Conservation (phyloP, 2,797 vertebrate genomes). For the Oreonectes daqikongensis region DNA sequence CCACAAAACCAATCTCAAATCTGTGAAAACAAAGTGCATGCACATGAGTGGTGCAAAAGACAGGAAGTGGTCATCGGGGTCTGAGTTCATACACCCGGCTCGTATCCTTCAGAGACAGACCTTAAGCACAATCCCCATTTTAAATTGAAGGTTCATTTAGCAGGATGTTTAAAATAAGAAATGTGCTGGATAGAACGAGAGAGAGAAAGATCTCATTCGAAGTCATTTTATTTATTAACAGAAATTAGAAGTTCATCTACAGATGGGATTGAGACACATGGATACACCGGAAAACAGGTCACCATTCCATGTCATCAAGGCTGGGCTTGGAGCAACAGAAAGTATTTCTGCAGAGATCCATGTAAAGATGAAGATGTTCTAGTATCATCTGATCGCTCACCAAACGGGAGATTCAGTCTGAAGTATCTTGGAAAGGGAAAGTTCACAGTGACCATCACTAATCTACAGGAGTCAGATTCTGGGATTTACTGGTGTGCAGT, state of each 20-base stretch:
- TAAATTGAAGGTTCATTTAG: too few relatives aligned
- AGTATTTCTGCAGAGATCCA: conserved; percentile 46
- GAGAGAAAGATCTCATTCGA: neutral
- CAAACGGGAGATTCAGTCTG: conserved; percentile 12
- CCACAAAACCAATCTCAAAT: too few relatives aligned
- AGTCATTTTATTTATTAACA: neutral
- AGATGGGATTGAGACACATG: neutral
- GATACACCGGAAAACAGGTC: conserved; percentile 10
- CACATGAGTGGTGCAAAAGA: too few relatives aligned
- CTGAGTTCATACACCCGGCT: too few relatives aligned
- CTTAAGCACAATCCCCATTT: too few relatives aligned
- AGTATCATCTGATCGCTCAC: neutral
- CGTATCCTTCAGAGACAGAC: too few relatives aligned
- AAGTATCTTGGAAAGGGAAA: neutral
- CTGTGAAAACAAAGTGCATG: too few relatives aligned
- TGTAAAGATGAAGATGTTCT: neutral
- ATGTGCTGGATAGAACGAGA: neutral
- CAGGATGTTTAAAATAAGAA: too few relatives aligned
- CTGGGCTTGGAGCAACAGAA: conserved; percentile 1
- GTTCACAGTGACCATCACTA: conserved; percentile 34
- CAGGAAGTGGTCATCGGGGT: too few relatives aligned
- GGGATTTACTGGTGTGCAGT: conserved; percentile 49
- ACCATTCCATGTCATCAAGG: conserved; percentile 14
- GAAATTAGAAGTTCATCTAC: neutral
- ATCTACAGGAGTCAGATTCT: conserved; percentile 40